A percentile compares a stretch with the other conserved stretches of the same genome.
phyloP scores from a whole-genome alignment of 2,888 invertebrate genomes.

The Galerucella pusilla region DNA sequence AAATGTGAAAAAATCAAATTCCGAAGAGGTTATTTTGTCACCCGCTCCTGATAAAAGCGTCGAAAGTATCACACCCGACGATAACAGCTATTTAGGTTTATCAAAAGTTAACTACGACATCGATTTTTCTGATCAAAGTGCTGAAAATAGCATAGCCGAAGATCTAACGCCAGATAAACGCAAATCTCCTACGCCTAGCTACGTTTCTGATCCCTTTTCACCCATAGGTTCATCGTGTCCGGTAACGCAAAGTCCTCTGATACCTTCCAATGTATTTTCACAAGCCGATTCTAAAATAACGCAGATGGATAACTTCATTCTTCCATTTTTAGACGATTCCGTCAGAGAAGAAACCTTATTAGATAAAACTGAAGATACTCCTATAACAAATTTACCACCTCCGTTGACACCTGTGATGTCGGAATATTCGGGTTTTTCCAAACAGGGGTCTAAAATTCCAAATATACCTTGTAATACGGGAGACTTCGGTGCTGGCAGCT shows the following conservation, averaged over 20 bases:
- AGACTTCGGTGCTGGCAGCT: slow-evolving; percentile 57
- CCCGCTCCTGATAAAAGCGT: slow-evolving; percentile 64
- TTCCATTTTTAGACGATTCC: slow-evolving; percentile 52
- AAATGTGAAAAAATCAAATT: slow-evolving; percentile 60
- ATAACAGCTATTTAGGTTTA: slow-evolving; percentile 72
- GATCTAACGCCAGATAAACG: slow-evolving; percentile 62
- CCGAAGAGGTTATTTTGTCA: slow-evolving; percentile 63
- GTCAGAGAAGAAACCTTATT: slow-evolving; percentile 51
- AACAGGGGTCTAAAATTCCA: slow-evolving; percentile 72
- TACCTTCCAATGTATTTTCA: slow-evolving; percentile 53
- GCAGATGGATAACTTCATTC: slow-evolving; percentile 53
- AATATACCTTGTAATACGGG: slow-evolving; percentile 75
- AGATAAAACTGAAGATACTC: slow-evolving; percentile 55
- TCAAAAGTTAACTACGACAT: slow-evolving; percentile 82
- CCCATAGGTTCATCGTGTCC: slow-evolving; percentile 65
- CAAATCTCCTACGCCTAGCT: slow-evolving; percentile 56
- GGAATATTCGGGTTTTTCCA: slow-evolving; percentile 72
- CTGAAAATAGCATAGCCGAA: slow-evolving; percentile 77
- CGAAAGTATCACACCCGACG: slow-evolving; percentile 73
- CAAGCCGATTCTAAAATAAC: slow-evolving; percentile 30
- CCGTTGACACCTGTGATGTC: slow-evolving; percentile 61
- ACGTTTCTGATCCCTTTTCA: slow-evolving; percentile 68
- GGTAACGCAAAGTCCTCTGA: slow-evolving; percentile 59
- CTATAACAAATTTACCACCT: slow-evolving; percentile 56
- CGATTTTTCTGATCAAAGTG: slow-evolving; percentile 79